Evolutionary conservation across 2,797 vertebrate species (phyloP).

Genomic region (Sebastes kiyomatsui): DNA sequence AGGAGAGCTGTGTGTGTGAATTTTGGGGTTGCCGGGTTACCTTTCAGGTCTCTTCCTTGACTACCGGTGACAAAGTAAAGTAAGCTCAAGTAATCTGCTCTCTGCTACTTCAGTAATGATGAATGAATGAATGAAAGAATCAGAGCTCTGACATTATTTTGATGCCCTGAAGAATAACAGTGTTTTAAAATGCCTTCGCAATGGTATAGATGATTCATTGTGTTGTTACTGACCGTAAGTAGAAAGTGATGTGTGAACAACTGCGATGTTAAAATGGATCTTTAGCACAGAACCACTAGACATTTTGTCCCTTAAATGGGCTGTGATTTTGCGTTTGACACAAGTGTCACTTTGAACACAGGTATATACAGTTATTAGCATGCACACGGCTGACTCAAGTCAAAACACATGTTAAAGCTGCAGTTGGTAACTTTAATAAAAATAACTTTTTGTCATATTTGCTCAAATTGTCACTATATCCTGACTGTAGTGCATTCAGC

Average conservation of each 20-base stretch:
- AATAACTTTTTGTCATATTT: too few species aligned
- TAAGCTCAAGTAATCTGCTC: too few species aligned
- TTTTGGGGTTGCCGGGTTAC: constrained; percentile 17
- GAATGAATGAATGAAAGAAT: neutral
- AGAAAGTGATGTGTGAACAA: neutral
- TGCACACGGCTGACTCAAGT: neutral
- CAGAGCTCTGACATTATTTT: neutral
- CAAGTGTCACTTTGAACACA: neutral
- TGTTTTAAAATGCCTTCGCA: neutral
- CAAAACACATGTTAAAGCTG: neutral
- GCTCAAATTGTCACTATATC: too few species aligned
- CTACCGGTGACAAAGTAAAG: neutral
- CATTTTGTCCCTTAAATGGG: neutral
- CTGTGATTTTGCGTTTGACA: neutral
- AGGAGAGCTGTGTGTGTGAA: neutral
- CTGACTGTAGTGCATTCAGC: too few species aligned
- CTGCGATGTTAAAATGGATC: neutral
- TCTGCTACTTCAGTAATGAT: neutral
- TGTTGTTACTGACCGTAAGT: neutral
- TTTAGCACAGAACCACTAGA: neutral
- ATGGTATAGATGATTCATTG: neutral
- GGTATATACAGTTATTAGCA: neutral
- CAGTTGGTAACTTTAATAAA: neutral
- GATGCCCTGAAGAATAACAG: neutral
- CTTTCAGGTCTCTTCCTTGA: constrained; percentile 13